Evolutionary conservation across 92 coral and sea anemone species (phyloP).

Genomic region (Paramuricea clavata): DNA sequence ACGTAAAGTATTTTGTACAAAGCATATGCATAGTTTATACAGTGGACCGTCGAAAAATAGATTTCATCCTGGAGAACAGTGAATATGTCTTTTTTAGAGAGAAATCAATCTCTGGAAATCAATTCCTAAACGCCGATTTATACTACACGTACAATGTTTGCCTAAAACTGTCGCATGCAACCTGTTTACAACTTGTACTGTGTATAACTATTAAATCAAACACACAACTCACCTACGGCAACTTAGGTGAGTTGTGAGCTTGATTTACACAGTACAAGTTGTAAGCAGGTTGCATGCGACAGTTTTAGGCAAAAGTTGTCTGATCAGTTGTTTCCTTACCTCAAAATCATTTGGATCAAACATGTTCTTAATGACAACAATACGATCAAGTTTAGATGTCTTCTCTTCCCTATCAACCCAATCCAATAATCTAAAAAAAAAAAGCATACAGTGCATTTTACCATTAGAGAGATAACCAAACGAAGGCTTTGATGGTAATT

Average conservation of each 20-base stretch:
- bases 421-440: conserved; percentile 78
- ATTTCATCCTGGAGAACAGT: neutral
- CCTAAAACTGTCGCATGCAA: too few species aligned
- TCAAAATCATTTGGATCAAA: conserved; percentile 85
- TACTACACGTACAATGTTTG: too few species aligned
- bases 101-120: too few species aligned
- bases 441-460: neutral
- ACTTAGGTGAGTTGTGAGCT: too few species aligned
- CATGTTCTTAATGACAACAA: conserved; percentile 89
- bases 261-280: too few species aligned
- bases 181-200: too few species aligned
- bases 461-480: neutral
- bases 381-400: conserved; percentile 84
- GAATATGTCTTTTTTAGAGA: neutral
- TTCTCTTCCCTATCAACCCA: conserved; percentile 96
- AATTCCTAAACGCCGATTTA: too few species aligned
- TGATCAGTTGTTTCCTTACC: conserved; percentile 57
- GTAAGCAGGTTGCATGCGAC: too few species aligned
- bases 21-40: neutral
- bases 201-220: too few species aligned
- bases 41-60: neutral
- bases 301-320: too few species aligned
- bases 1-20: too few species aligned
- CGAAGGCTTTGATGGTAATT: neutral
- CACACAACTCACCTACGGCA: too few species aligned